Base-by-base conservation (phyloP, 2,888 invertebrate genomes). In the Megamerina dolium region DNA sequence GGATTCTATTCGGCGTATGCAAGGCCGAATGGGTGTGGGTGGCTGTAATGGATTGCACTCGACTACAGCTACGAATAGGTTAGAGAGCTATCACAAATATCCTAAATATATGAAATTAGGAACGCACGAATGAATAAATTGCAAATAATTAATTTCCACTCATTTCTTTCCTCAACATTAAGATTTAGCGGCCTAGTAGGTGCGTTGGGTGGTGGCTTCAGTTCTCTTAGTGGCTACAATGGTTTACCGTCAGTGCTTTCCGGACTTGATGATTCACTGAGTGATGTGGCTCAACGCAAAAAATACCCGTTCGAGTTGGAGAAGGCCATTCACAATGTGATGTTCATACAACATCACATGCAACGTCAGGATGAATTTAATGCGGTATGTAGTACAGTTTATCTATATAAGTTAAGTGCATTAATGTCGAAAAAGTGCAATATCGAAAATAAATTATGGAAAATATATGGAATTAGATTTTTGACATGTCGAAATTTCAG, bases 341-440 rank as follows among this genome's bases (percentile, higher is more conserved):
- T 90, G 85, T 94, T 93, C 66, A 93, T 94, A 55, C 92, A 93
- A 60, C 90, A 92, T 66, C 93, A 93, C 63, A 90, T 92, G 72
- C 87, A 88, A 64, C 79, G 92, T n/a, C 89, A 91, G 69, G 92
- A 93, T 66, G 91, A 92, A 67, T 93, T 90, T 69, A 90, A 92
- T 75, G 90, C 91, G 74, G 93, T 93, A 74, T 78, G 81, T 70
- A 41, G 41, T n/a, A n/a, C n/a, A n/a, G n/a, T n/a, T n/a, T n/a
- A n/a, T n/a, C n/a, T n/a, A n/a, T n/a, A n/a, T n/a, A n/a, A n/a
- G 12, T 16, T 5, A 36, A 26, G n/a, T 37, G 10, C 13, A 16
- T 26, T 17, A 23, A 9, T 6, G 16, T 14, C 17, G n/a, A 23
- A 26, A 10, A 20, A 18, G n/a, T n/a, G n/a, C n/a, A n/a, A n/a